Evolutionary conservation across 2,888 invertebrate genomes (phyloP).

Genomic region (Lymantria dispar): DNA sequence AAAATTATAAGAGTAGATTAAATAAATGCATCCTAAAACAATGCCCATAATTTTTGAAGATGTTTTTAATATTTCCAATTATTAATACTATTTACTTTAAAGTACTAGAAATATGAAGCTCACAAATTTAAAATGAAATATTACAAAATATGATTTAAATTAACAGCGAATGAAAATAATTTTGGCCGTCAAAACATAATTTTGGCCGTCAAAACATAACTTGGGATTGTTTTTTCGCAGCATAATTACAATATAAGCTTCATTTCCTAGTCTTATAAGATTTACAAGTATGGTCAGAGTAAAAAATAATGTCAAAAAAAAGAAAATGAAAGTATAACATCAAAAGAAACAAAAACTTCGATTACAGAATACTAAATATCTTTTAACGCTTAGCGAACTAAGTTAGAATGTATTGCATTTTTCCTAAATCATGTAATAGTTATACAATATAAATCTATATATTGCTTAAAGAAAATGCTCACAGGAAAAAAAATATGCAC

Average conservation of each 20-base stretch:
- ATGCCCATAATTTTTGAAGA: slow-evolving; percentile 41
- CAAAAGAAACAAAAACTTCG: slow-evolving; percentile 34
- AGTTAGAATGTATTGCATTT: slow-evolving; percentile 71
- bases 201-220: too few species aligned
- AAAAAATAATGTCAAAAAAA: slow-evolving; percentile 26
- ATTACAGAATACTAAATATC: slow-evolving; percentile 51
- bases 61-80: background rate
- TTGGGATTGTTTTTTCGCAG: too few species aligned
- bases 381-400: slow-evolving; percentile 62
- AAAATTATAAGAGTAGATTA: slow-evolving; percentile 29
- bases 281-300: background rate
- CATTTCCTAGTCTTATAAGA: background rate
- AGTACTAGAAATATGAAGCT: slow-evolving; percentile 26
- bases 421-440: slow-evolving; percentile 47
- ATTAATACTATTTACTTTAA: slow-evolving; percentile 14
- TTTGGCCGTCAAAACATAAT: too few species aligned
- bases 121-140: too few species aligned
- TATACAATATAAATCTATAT: slow-evolving; percentile 33
- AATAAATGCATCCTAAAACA: slow-evolving; percentile 42
- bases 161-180: too few species aligned
- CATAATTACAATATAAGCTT: too few species aligned
- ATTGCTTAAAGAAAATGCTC: slow-evolving; percentile 50
- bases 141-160: too few species aligned
- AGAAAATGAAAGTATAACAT: too few species aligned
- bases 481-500: slow-evolving; percentile 51